These are phyloP conservation scores for Danio rerio DNA, from an alignment of 2,113 vertebrate species.

Conservation along the genomic window GRCz12tu NC_133198.1:42081001-42081500, in stretches of 20 bases:
- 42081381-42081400: too few relatives aligned
- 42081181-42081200: background rate
- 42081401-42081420: background rate
- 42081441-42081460: background rate
- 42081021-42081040: background rate
- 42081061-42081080: background rate
- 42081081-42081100: background rate
- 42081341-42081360: too few relatives aligned
- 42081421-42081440: background rate
- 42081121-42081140: background rate
- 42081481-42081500: constrained; percentile 31
- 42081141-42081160: background rate
- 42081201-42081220: background rate
- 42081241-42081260: too few relatives aligned
- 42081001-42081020: background rate
- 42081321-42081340: too few relatives aligned
- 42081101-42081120: background rate
- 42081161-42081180: background rate
- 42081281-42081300: too few relatives aligned
- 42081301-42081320: too few relatives aligned
- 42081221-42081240: too few relatives aligned
- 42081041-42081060: background rate
- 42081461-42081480: background rate
- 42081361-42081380: too few relatives aligned
- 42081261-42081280: too few relatives aligned